These are phyloP conservation scores for Labeo rohita DNA, from an alignment of 2,113 vertebrate genomes.

Conservation along the genomic window DNA sequence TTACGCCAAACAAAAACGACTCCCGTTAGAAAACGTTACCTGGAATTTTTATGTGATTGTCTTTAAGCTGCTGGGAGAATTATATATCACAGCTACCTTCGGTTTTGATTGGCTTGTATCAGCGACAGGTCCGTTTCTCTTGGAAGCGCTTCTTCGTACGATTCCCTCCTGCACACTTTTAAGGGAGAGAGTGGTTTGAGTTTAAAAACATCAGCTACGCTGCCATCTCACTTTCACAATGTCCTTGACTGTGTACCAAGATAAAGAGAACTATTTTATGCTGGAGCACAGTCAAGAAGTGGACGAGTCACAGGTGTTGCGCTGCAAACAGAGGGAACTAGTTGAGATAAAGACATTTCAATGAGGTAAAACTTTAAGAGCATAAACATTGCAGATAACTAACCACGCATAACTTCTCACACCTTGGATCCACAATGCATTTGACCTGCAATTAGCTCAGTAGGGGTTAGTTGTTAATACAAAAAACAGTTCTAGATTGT, in stretches of 20 bases:
- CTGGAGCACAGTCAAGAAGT: constrained; percentile 59
- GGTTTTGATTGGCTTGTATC: constrained; percentile 32
- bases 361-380: neutral
- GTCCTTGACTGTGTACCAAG: constrained; percentile 63
- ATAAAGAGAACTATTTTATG: constrained; percentile 60
- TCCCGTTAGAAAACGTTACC: constrained; percentile 61
- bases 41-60: constrained; percentile 58
- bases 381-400: neutral
- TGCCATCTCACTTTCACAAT: constrained; percentile 48
- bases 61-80: constrained; percentile 48
- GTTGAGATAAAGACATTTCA: constrained; percentile 4
- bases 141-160: neutral
- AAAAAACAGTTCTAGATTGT: neutral
- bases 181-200: constrained; percentile 29
- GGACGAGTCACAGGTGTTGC: constrained; percentile 68
- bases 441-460: neutral
- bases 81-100: constrained; percentile 25
- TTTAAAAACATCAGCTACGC: constrained; percentile 35
- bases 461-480: neutral
- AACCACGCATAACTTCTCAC: neutral
- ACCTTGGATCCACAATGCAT: neutral
- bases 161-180: constrained; percentile 30
- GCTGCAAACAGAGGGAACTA: constrained; percentile 57
- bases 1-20: constrained; percentile 61
- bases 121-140: constrained; percentile 25